Conservation (phyloP, 92 coral and sea anemone species). For the Epizoanthus fatuus region DNA sequence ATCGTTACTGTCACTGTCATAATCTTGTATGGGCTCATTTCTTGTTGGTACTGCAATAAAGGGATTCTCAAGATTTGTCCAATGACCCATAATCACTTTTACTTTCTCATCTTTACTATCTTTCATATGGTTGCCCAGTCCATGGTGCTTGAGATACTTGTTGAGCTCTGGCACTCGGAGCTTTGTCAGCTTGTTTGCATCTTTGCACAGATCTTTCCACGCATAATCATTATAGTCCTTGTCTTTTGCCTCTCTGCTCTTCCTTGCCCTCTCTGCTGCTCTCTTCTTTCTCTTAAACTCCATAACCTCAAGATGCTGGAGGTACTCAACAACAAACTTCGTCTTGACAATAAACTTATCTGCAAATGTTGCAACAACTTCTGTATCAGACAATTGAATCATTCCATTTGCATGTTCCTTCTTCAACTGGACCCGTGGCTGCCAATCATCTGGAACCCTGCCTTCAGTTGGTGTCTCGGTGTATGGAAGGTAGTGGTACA, state of each 20-base stretch:
- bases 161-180: conserved; percentile 51
- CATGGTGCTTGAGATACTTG: conserved; percentile 49
- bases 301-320: conserved; percentile 41
- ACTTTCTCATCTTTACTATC: conserved; percentile 48
- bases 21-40: too few relatives aligned
- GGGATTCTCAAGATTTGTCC: background rate
- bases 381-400: conserved; percentile 47
- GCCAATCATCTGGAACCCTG: conserved; percentile 54
- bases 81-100: conserved; percentile 39
- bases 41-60: too few relatives aligned
- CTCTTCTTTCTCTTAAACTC: conserved; percentile 49
- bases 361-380: conserved; percentile 43
- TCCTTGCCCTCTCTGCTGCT: conserved; percentile 57
- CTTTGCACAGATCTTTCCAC: conserved; percentile 54
- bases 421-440: conserved; percentile 65
- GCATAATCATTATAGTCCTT: conserved; percentile 43
- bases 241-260: conserved; percentile 51
- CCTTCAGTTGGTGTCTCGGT: conserved; percentile 42
- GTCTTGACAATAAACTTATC: conserved; percentile 53
- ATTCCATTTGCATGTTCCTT: conserved; percentile 49
- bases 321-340: conserved; percentile 36
- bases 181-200: conserved; percentile 47
- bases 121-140: conserved; percentile 41
- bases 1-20: too few relatives aligned
- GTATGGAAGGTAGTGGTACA: conserved; percentile 44